Evolutionary conservation across 1,140 invertebrate species (phyloP), one percentile per base, ranked within the genome.

Genomic region (Cydia fagiglandana): DNA sequence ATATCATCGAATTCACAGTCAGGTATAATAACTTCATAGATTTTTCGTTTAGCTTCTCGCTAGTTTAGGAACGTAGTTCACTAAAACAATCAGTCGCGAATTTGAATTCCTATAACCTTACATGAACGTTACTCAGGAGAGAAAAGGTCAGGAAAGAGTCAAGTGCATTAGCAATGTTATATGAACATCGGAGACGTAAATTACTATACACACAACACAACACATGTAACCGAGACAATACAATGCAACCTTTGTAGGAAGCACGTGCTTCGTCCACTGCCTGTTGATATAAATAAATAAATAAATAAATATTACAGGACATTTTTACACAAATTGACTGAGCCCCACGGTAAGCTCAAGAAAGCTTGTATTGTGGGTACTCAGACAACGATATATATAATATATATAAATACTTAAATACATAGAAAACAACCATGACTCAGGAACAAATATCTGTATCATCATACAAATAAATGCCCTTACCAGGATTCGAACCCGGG

Each of bases 171-270:
- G n/a, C 15, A 17, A 56, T 56, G n/a, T 17, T 56, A 56, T 53
- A 53, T 56, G 53, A 56, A n/a, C 0, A 20, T 50, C 15, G 53
- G 5, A n/a, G 53, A 61, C 20, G 56, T 12, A 61, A 20, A 24
- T 24, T 61, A 24, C 20, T 7, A 61, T 61, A 53, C n/a, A 61
- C 56, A 61, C 20, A 10, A 61, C 56, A 61, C 20, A 10, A 24
- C 15, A 61, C 20, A 12, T 61, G 17, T 24, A 24, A 56, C 53
- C 15, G 53, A 56, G 20, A 24, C 56, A 61, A 61, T 24, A 61
- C 53, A 56, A 56, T 17, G 53, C 53, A 56, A 17, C 53, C 53
- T 56, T 56, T 56, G 53, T 17, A 20, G n/a, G 53, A 56, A 56
- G 20, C 53, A 56, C 53, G 53, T 56, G 53, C 53, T 56, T 56